phyloP scores from a whole-genome alignment of 2,888 invertebrate species.

The Trachelus iudaicus region DNA sequence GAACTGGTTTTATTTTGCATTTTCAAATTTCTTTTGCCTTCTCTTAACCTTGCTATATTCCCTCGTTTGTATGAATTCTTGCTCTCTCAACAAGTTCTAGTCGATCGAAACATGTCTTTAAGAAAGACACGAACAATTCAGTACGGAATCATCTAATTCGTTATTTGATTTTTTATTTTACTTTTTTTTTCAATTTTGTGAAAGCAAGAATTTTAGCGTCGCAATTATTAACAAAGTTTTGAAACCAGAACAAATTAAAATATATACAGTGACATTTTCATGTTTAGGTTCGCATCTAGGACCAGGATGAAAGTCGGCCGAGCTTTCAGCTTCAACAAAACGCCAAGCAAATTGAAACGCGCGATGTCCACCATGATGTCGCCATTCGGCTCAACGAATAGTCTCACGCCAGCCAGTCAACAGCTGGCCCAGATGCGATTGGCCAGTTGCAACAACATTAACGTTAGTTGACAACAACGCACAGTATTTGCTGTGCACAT shows the following conservation, averaged over 20 bases:
- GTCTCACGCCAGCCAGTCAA: constrained; percentile 81
- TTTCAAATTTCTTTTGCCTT: constrained; percentile 1
- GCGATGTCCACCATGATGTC: constrained; percentile 96
- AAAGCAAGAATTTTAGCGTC: neutral
- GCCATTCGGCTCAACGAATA: constrained; percentile 87
- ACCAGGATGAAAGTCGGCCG: constrained; percentile 90
- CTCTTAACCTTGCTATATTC: constrained; percentile 30
- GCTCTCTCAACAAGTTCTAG: constrained; percentile 20
- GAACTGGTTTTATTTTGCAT: constrained; percentile 35
- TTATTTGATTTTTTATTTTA: neutral
- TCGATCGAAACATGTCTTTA: constrained; percentile 3
- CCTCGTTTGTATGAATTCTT: constrained; percentile 37
- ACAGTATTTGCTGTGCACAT: constrained; percentile 16
- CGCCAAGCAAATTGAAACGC: constrained; percentile 91
- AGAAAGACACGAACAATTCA: neutral
- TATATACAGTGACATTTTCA: neutral
- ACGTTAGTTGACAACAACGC: constrained; percentile 71
- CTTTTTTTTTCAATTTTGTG: neutral
- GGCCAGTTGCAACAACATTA: constrained; percentile 88
- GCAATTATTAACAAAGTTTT: neutral
- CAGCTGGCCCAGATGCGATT: constrained; percentile 88
- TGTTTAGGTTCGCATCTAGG: constrained; percentile 76
- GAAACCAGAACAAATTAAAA: neutral
- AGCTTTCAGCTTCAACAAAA: constrained; percentile 95
- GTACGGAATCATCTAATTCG: neutral